Evolutionary conservation across 2,888 invertebrate species (phyloP).

Genomic region (Mactromeris polynyma): DNA sequence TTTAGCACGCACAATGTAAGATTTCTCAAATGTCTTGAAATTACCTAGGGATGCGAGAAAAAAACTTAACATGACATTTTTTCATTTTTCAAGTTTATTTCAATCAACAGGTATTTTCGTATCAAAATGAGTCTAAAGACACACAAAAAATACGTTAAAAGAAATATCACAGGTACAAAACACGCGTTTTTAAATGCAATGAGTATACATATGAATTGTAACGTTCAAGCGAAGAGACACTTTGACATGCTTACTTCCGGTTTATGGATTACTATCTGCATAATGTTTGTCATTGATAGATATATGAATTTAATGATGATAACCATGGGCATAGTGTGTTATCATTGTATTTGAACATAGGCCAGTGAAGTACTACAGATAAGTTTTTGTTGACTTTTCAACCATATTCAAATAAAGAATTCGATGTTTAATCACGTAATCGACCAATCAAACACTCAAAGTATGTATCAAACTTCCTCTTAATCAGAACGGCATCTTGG

Average conservation of each 20-base stretch:
- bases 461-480: neutral
- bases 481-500: no score
- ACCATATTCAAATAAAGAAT: neutral
- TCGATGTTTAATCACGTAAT: neutral
- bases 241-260: neutral
- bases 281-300: neutral
- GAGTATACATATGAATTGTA: neutral
- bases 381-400: neutral
- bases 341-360: neutral
- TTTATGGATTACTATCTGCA: neutral
- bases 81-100: no score
- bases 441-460: neutral
- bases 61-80: no score
- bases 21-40: no score
- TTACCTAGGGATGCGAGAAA: no score
- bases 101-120: no score
- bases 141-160: no score
- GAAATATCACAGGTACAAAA: no score
- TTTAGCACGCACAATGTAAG: no score
- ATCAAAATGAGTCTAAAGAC: no score
- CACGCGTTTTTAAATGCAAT: neutral
- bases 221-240: neutral
- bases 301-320: neutral
- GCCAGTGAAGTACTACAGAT: neutral
- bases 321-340: neutral